phyloP scores from a whole-genome alignment of 2,797 vertebrate genomes.

The Sparidentex hasta region DNA sequence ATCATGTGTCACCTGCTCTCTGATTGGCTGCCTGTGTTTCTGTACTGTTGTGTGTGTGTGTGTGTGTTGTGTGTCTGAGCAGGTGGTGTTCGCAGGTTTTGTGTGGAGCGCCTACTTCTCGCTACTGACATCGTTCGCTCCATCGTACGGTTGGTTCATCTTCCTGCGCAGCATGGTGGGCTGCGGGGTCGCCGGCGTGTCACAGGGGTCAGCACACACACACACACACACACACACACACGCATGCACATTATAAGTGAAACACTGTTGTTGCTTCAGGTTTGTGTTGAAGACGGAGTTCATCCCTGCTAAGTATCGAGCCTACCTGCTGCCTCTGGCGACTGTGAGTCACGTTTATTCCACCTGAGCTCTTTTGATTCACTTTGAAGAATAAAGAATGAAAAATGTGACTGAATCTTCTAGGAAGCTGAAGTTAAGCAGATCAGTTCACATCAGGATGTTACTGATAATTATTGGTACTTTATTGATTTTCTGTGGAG shows the following conservation, averaged over 20 bases:
- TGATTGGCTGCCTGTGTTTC: background rate
- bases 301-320: constrained; percentile 91
- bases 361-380: too few relatives aligned
- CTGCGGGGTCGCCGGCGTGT: constrained; percentile 91
- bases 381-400: too few relatives aligned
- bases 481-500: too few relatives aligned
- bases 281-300: constrained; percentile 96
- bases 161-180: constrained; percentile 95
- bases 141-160: constrained; percentile 94
- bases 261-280: constrained; percentile 68
- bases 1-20: background rate
- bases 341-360: constrained; percentile 81
- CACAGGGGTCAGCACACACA: constrained; percentile 89
- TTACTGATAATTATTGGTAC: background rate
- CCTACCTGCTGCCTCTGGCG: constrained; percentile 91
- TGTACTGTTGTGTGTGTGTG: background rate
- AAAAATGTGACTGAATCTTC: too few relatives aligned
- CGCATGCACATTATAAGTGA: background rate
- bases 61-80: background rate
- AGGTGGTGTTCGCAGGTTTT: constrained; percentile 93
- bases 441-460: background rate
- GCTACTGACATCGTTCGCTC: constrained; percentile 93
- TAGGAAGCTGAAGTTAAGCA: background rate
- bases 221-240: constrained; percentile 29
- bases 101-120: constrained; percentile 96